These are phyloP conservation scores for Pyrgilauda ruficollis DNA, from an alignment of 2,113 vertebrate genomes.

Conservation along the genomic window DNA sequence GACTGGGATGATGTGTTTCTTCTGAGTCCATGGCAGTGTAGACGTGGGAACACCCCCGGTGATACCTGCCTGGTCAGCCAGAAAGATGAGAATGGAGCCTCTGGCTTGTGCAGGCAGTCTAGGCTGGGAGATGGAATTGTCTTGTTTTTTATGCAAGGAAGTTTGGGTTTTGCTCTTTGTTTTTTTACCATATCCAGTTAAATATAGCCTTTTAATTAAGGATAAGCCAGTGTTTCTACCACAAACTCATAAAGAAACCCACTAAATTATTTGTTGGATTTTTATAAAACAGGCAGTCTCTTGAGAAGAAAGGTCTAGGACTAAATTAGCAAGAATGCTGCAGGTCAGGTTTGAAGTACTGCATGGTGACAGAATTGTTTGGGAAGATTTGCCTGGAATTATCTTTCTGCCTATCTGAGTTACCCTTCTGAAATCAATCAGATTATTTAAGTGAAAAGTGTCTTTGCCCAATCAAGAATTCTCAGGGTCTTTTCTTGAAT, in stretches of 20 bases:
- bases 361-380: neutral
- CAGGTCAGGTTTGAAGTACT: neutral
- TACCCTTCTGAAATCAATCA: neutral
- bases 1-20: neutral
- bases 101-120: neutral
- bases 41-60: neutral
- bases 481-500: neutral
- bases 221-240: neutral
- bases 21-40: neutral
- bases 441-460: neutral
- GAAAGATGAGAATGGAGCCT: neutral
- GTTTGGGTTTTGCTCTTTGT: neutral
- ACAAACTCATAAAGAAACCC: neutral
- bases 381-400: neutral
- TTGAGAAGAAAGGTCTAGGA: neutral
- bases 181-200: constrained; percentile 8
- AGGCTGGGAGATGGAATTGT: neutral
- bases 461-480: neutral
- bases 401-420: neutral
- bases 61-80: neutral
- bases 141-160: neutral
- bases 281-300: neutral
- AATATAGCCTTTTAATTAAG: constrained; percentile 18
- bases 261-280: neutral
- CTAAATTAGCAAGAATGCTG: neutral